phyloP scores from a whole-genome alignment of 2,113 vertebrate genomes.

The Odontesthes bonariensis region DNA sequence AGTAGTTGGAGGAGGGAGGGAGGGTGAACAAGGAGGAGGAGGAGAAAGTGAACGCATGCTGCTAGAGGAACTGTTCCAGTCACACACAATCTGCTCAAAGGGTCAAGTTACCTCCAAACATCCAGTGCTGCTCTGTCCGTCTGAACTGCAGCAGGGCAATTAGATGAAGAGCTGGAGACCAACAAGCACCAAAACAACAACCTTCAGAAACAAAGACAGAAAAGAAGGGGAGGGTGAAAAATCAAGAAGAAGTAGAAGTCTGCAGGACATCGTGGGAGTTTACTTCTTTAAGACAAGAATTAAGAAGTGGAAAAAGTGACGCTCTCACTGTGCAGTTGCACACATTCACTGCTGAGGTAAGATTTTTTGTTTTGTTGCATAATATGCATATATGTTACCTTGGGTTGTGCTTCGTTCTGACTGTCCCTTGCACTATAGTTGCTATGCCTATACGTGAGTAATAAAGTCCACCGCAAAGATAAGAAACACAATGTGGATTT shows the following conservation, averaged over 20 bases:
- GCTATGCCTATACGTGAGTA: background rate
- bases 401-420: background rate
- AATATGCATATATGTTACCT: background rate
- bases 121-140: constrained; percentile 1
- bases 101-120: constrained; percentile 52
- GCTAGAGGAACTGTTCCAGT: constrained; percentile 30
- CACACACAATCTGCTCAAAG: constrained; percentile 31
- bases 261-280: constrained; percentile 24
- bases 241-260: constrained; percentile 27
- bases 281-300: constrained; percentile 3
- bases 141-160: constrained; percentile 23
- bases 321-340: background rate
- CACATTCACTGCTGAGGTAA: constrained; percentile 47
- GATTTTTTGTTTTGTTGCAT: constrained; percentile 4
- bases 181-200: constrained; percentile 32
- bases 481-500: background rate
- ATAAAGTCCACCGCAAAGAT: background rate
- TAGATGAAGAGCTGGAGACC: constrained; percentile 48
- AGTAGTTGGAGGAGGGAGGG: constrained; percentile 16
- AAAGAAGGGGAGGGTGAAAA: constrained; percentile 46
- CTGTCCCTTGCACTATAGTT: no score
- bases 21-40: constrained; percentile 15
- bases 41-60: constrained; percentile 50
- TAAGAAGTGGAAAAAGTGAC: constrained; percentile 23
- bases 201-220: constrained; percentile 13